Conservation (phyloP, 2,113 vertebrate genomes). For the Pelodiscus sinensis region DNA sequence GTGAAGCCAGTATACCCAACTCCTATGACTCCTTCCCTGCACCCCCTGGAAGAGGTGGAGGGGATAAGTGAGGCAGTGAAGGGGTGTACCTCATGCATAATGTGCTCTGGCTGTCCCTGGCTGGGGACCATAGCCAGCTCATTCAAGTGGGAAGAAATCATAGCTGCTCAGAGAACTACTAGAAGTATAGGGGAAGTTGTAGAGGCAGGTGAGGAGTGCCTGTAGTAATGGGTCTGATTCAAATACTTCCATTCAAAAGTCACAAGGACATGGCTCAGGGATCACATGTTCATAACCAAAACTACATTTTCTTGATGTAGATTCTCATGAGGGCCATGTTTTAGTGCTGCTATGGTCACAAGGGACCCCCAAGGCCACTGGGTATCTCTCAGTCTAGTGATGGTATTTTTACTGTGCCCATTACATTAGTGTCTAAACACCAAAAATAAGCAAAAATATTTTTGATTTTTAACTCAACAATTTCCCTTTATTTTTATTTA, state of each 20-base stretch:
- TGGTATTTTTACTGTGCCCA: background rate
- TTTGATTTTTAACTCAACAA: background rate
- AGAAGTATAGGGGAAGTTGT: background rate
- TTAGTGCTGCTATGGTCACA: fast-evolving
- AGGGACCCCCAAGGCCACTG: background rate
- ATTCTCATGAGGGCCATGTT: background rate
- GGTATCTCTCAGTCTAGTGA: background rate
- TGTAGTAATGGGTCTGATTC: background rate
- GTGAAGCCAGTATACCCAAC: background rate
- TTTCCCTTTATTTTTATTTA: slow-evolving; percentile 4
- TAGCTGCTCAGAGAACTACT: background rate
- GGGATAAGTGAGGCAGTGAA: background rate
- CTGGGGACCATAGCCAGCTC: background rate
- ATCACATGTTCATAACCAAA: background rate
- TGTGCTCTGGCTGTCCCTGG: background rate
- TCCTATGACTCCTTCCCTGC: background rate
- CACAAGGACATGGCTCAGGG: background rate
- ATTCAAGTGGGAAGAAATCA: background rate
- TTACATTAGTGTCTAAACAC: background rate
- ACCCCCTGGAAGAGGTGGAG: background rate
- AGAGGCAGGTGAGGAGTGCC: background rate
- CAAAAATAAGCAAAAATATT: background rate
- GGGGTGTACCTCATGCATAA: background rate
- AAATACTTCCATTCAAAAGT: background rate
- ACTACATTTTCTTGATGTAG: fast-evolving